A percentile compares a stretch with the other conserved stretches of the same genome.
Evolutionary conservation across 1,140 invertebrate species (phyloP).

Genomic region (Nephotettix cincticeps): DNA sequence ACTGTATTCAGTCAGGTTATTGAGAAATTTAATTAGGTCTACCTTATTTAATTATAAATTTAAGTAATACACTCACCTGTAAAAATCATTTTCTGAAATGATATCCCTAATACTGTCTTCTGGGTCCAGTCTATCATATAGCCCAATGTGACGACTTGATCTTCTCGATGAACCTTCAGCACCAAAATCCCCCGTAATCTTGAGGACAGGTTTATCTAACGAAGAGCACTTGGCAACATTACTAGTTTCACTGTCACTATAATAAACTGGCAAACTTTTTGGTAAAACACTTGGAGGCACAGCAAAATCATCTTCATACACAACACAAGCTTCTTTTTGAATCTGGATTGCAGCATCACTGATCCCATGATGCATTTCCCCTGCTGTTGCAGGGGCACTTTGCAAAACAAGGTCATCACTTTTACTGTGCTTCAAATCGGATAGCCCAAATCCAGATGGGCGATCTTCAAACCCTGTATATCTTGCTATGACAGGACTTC

Average conservation of each 20-base stretch:
- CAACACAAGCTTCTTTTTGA: slow-evolving; percentile 43
- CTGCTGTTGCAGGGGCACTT: slow-evolving; percentile 48
- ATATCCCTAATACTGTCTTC: slow-evolving; percentile 64
- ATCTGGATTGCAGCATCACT: slow-evolving; percentile 40
- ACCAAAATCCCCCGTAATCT: slow-evolving; percentile 43
- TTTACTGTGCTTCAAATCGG: slow-evolving; percentile 43
- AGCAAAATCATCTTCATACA: slow-evolving; percentile 41
- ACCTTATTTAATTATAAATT: too few species aligned
- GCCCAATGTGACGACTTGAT: slow-evolving; percentile 37
- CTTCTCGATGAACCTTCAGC: slow-evolving; percentile 28
- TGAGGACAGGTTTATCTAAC: slow-evolving; percentile 36
- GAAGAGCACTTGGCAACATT: background rate
- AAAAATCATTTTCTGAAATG: slow-evolving; percentile 63
- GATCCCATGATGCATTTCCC: slow-evolving; percentile 46
- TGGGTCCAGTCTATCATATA: slow-evolving; percentile 56
- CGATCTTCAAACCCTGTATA: slow-evolving; percentile 49
- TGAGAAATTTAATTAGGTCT: too few species aligned
- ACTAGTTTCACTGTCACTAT: slow-evolving; percentile 43
- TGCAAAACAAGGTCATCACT: slow-evolving; percentile 46
- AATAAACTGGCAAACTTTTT: slow-evolving; percentile 38
- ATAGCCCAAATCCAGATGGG: slow-evolving; percentile 37
- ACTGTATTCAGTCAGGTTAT: too few species aligned
- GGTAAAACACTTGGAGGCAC: slow-evolving; percentile 24
- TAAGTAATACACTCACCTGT: slow-evolving; percentile 53
- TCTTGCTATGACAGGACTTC: slow-evolving; percentile 40